Percentiles rank a stretch among this genome's conserved stretches.
Conservation (phyloP, 2,888 invertebrate species). For the Adelphocoris suturalis region DNA sequence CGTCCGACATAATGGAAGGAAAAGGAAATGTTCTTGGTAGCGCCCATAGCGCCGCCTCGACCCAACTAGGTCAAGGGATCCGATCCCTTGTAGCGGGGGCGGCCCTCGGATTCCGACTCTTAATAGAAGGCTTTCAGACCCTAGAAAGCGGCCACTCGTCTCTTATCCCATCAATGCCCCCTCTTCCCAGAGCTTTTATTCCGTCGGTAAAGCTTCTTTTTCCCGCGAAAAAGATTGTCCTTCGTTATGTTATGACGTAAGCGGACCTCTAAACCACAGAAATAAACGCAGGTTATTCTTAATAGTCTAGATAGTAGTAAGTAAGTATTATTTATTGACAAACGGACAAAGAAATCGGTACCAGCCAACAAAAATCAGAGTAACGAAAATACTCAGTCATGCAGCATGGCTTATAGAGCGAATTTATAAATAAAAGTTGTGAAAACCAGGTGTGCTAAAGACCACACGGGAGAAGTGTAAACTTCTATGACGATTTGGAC, state of each 20-base stretch:
- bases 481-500: too few species aligned
- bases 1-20: conserved; percentile 13
- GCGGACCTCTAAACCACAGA: not conserved
- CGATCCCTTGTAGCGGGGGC: conserved; percentile 39
- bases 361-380: too few species aligned
- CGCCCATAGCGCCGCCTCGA: not conserved
- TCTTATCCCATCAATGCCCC: conserved; percentile 3
- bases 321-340: too few species aligned
- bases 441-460: too few species aligned
- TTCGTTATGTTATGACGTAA: not conserved
- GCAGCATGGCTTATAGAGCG: too few species aligned
- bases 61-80: conserved; percentile 37
- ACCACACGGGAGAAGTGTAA: too few species aligned
- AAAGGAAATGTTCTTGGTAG: conserved; percentile 7
- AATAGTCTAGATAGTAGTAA: too few species aligned
- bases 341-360: too few species aligned
- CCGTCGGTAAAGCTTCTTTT: not conserved
- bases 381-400: too few species aligned
- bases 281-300: not conserved
- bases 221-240: not conserved
- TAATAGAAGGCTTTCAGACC: conserved; percentile 28
- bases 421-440: too few species aligned
- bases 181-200: not conserved
- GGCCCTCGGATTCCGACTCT: conserved; percentile 35
- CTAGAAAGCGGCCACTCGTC: not conserved